Conservation (phyloP, 2,888 invertebrate genomes). For the Acrobasis repandana region DNA sequence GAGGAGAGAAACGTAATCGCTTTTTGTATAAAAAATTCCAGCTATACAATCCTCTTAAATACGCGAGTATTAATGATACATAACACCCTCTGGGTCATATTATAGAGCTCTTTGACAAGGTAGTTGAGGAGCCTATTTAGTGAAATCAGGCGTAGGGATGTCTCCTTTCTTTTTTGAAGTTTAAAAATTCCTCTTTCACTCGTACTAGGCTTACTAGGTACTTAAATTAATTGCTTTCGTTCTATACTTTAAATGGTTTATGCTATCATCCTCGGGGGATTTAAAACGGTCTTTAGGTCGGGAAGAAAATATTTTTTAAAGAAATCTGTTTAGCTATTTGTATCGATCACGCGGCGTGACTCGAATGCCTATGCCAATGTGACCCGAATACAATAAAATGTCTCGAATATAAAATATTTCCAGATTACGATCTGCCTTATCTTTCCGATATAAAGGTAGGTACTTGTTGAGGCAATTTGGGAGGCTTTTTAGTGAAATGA, state of each 20-base stretch:
- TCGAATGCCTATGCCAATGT: background rate
- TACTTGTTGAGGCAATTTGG: background rate
- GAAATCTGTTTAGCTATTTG: conserved; percentile 8
- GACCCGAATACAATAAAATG: conserved; percentile 1
- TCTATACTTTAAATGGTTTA: background rate
- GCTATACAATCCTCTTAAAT: too few relatives aligned
- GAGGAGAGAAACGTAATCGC: too few relatives aligned
- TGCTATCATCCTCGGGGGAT: background rate
- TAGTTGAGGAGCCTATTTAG: too few relatives aligned
- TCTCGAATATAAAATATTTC: background rate
- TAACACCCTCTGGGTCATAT: too few relatives aligned
- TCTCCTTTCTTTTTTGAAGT: too few relatives aligned
- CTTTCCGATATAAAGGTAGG: background rate
- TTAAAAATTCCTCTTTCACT: too few relatives aligned
- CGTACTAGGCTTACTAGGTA: too few relatives aligned
- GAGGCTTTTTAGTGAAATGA: background rate
- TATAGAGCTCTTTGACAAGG: too few relatives aligned
- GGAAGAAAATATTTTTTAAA: background rate
- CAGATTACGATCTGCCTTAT: background rate
- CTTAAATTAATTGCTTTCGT: background rate
- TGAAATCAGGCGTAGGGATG: too few relatives aligned
- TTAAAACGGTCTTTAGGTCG: background rate
- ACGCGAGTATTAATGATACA: too few relatives aligned
- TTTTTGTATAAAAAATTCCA: too few relatives aligned
- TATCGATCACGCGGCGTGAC: conserved; percentile 11